Percentiles rank a stretch among this genome's conserved stretches.
Evolutionary conservation across 2,888 invertebrate genomes (phyloP).

Genomic region (Octodonta nipae): DNA sequence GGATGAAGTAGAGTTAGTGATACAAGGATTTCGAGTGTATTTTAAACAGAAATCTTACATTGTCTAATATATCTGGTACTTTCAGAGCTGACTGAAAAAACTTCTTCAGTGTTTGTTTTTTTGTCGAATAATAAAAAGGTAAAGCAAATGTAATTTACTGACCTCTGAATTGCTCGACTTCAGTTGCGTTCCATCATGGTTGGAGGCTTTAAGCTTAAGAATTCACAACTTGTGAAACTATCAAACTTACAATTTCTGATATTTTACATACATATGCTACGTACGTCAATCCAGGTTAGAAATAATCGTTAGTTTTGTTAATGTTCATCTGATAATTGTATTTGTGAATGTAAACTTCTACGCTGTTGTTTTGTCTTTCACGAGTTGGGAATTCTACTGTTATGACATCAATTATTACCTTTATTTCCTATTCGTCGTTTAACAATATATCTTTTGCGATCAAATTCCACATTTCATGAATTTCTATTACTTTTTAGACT

Average conservation of each 20-base stretch:
- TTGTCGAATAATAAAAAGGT: background rate
- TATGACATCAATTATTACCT: constrained; percentile 72
- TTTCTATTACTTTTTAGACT: constrained; percentile 55
- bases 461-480: constrained; percentile 50
- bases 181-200: constrained; percentile 57
- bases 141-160: no score
- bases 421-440: constrained; percentile 65
- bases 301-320: constrained; percentile 70
- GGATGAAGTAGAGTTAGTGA: no score
- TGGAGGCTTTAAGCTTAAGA: constrained; percentile 46
- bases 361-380: constrained; percentile 65
- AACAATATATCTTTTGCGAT: constrained; percentile 61
- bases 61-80: no score
- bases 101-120: background rate
- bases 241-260: background rate
- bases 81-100: no score
- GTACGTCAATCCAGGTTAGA: constrained; percentile 77
- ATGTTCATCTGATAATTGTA: constrained; percentile 63
- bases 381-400: constrained; percentile 83
- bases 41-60: no score
- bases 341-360: constrained; percentile 61
- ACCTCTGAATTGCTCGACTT: constrained; percentile 47
- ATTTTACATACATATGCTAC: constrained; percentile 56
- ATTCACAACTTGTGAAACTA: background rate
- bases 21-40: no score